phyloP scores from a whole-genome alignment of 2,888 invertebrate species.

The Furcula furcula region DNA sequence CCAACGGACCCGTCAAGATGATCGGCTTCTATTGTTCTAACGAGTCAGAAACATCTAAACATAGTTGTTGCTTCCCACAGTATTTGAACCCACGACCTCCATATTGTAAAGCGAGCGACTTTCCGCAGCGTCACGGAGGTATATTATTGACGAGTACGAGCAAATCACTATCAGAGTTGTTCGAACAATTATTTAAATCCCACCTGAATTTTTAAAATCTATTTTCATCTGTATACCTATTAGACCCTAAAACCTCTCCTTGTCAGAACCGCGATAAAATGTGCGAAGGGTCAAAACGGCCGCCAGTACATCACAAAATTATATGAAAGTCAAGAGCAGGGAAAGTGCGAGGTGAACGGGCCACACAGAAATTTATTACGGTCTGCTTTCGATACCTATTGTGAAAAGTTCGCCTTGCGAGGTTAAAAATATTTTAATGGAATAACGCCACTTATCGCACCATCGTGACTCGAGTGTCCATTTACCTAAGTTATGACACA shows the following conservation, averaged over 20 bases:
- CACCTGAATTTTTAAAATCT: constrained; percentile 14
- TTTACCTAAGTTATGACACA: constrained; percentile 13
- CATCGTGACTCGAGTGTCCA: constrained; percentile 29
- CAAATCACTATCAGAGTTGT: no score
- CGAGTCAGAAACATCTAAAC: no score
- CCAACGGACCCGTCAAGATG: no score
- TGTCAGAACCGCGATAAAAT: constrained; percentile 66
- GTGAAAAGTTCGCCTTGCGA: constrained; percentile 65
- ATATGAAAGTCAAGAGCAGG: constrained; percentile 80
- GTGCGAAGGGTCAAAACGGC: constrained; percentile 76
- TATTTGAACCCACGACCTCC: no score
- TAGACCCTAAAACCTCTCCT: constrained; percentile 38
- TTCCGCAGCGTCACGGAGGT: no score
- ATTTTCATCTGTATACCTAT: constrained; percentile 22
- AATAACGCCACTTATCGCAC: constrained; percentile 51
- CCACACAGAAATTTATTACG: constrained; percentile 69
- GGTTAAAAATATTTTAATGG: constrained; percentile 63
- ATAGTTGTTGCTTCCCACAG: no score
- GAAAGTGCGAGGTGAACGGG: constrained; percentile 73
- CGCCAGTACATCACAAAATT: constrained; percentile 79
- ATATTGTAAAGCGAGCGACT: no score
- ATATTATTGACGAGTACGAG: no score
- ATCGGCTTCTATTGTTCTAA: no score
- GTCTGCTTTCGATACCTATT: constrained; percentile 78
- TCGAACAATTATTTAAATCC: neutral